A percentile compares a stretch with the other conserved stretches of the same genome.
These are phyloP conservation scores for Lontra canadensis DNA, from an alignment of 2,113 vertebrate genomes.

Conservation along the genomic window DNA sequence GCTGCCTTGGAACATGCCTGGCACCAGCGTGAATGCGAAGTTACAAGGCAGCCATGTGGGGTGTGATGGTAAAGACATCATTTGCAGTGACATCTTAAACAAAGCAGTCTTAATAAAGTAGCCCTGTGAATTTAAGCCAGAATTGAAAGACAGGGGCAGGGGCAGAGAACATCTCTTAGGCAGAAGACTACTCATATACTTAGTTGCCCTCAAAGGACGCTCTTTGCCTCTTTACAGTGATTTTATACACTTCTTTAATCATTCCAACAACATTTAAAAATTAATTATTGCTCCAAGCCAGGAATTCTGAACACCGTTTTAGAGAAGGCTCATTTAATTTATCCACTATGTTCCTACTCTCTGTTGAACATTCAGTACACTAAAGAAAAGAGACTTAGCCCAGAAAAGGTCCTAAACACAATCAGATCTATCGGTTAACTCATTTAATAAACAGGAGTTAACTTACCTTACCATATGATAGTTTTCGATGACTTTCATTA, in stretches of 20 bases:
- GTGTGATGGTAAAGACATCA: conserved; percentile 63
- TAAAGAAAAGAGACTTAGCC: background rate
- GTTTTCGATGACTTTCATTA: conserved; percentile 15
- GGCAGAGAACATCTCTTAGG: conserved; percentile 25
- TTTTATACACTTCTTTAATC: conserved; percentile 5
- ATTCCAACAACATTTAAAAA: conserved; percentile 33
- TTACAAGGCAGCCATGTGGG: conserved; percentile 57
- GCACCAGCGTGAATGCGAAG: conserved; percentile 58
- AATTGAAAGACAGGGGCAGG: background rate
- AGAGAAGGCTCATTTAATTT: background rate
- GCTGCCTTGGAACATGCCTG: conserved; percentile 71
- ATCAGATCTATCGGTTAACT: background rate
- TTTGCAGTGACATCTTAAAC: conserved; percentile 65
- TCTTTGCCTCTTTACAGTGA: background rate
- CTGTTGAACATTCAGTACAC: background rate
- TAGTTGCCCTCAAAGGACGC: background rate
- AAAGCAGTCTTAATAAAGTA: conserved; percentile 62
- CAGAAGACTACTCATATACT: background rate
- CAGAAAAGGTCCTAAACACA: background rate
- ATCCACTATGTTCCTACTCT: background rate
- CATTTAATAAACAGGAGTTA: conserved; percentile 35
- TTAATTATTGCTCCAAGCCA: conserved; percentile 24
- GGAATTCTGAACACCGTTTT: background rate
- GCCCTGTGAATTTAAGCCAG: conserved; percentile 43
- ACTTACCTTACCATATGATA: background rate